Conservation (phyloP, 2,797 vertebrate species). For the Pantherophis alleghaniensis region DNA sequence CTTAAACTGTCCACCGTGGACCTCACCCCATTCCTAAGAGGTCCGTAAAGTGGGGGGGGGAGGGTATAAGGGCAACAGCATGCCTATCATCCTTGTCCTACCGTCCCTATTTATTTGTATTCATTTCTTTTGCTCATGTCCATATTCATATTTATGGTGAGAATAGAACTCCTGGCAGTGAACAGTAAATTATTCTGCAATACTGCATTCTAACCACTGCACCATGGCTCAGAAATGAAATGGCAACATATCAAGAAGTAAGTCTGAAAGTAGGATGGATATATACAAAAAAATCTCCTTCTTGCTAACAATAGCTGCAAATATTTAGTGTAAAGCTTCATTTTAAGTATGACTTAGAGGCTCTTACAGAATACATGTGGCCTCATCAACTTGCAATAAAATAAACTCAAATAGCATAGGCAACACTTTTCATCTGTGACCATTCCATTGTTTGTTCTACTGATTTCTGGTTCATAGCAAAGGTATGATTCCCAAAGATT, state of each 20-base stretch:
- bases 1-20: too few relatives aligned
- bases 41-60: too few relatives aligned
- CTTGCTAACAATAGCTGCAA: neutral
- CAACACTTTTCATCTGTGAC: neutral
- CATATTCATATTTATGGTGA: too few relatives aligned
- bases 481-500: neutral
- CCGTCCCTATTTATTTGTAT: too few relatives aligned
- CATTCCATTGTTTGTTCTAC: neutral
- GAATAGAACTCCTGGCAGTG: too few relatives aligned
- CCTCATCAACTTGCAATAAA: neutral
- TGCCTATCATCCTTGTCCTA: too few relatives aligned
- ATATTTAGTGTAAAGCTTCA: neutral
- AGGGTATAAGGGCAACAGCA: too few relatives aligned
- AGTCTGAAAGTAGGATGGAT: neutral
- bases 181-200: too few relatives aligned
- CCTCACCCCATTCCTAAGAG: too few relatives aligned
- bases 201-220: too few relatives aligned
- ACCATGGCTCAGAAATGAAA: neutral
- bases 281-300: neutral
- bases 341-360: neutral
- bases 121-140: too few relatives aligned
- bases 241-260: neutral
- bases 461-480: neutral
- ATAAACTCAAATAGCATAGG: neutral
- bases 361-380: neutral